Conservation (phyloP, 2,888 invertebrate species). For the Heliconius cydno region DNA sequence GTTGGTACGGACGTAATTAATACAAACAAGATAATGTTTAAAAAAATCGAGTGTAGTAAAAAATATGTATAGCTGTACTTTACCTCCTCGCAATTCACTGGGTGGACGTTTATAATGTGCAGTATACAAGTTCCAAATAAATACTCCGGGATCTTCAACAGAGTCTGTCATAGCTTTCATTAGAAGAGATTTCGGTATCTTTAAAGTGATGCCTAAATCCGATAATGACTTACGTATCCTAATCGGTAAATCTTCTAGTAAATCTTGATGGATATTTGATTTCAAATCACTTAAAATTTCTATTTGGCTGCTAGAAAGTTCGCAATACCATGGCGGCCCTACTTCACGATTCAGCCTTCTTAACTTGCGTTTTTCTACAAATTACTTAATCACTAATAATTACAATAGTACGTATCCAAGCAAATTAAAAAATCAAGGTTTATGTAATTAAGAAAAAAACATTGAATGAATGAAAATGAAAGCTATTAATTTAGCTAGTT, state of each 20-base stretch:
- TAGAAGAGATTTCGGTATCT: constrained; percentile 58
- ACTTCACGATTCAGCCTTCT: constrained; percentile 59
- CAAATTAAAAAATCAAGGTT: neutral
- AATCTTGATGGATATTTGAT: constrained; percentile 68
- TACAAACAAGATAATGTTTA: neutral
- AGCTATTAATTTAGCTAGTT: too few relatives aligned
- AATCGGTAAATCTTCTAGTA: constrained; percentile 68
- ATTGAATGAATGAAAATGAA: too few relatives aligned
- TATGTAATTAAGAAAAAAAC: too few relatives aligned
- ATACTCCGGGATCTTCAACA: constrained; percentile 70
- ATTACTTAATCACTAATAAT: neutral
- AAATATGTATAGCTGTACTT: constrained; percentile 35
- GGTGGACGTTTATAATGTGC: constrained; percentile 66
- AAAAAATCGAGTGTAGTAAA: neutral
- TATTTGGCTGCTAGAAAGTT: constrained; percentile 66
- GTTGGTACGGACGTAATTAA: neutral
- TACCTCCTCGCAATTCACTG: constrained; percentile 60
- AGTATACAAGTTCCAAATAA: constrained; percentile 73
- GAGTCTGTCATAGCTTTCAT: constrained; percentile 66
- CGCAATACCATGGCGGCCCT: constrained; percentile 72
- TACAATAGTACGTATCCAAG: neutral
- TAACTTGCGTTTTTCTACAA: constrained; percentile 58
- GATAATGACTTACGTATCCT: constrained; percentile 61
- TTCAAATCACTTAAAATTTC: constrained; percentile 61
- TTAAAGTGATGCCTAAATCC: constrained; percentile 67